Evolutionary conservation across 2,797 vertebrate species (phyloP).

Genomic region (Taenioides sp.): DNA sequence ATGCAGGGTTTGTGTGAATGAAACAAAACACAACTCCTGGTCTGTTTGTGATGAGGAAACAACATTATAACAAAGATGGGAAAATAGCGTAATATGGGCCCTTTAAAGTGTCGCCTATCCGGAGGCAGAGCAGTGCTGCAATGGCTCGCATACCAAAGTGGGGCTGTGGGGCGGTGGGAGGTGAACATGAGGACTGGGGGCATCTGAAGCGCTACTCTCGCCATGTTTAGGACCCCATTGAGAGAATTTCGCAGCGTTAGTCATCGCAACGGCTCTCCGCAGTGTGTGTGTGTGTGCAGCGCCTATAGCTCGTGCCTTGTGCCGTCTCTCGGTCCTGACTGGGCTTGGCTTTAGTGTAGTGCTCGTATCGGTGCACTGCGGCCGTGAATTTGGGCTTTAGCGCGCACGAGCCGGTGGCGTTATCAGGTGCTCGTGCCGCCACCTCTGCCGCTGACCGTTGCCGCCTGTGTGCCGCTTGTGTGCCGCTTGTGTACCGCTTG

Average conservation of each 20-base stretch:
- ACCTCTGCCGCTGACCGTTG: constrained; percentile 32
- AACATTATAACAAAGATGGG: no score
- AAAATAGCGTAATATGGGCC: no score
- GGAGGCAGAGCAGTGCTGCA: constrained; percentile 34
- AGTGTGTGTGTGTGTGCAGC: constrained; percentile 59
- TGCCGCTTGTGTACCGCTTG: constrained; percentile 45
- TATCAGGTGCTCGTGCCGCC: constrained; percentile 48
- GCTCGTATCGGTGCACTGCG: constrained; percentile 33
- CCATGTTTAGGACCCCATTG: constrained; percentile 57
- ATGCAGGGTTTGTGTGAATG: no score
- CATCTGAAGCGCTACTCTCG: constrained; percentile 25
- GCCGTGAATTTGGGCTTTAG: constrained; percentile 43
- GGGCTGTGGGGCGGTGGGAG: constrained; percentile 22
- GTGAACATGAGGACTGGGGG: constrained; percentile 17
- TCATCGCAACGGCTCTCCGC: constrained; percentile 75
- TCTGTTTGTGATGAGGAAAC: no score
- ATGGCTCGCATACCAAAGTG: constrained; percentile 26
- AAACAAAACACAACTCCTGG: no score
- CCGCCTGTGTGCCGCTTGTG: neutral
- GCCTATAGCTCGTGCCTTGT: constrained; percentile 54
- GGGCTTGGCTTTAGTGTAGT: constrained; percentile 45
- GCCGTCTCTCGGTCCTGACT: constrained; percentile 51
- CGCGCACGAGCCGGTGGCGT: constrained; percentile 39
- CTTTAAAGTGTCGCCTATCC: constrained; percentile 56
- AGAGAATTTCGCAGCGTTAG: constrained; percentile 80